A percentile compares a stretch with the other conserved stretches of the same genome.
phyloP scores from a whole-genome alignment of 1,140 invertebrate genomes.

The Ooceraea biroi region DNA sequence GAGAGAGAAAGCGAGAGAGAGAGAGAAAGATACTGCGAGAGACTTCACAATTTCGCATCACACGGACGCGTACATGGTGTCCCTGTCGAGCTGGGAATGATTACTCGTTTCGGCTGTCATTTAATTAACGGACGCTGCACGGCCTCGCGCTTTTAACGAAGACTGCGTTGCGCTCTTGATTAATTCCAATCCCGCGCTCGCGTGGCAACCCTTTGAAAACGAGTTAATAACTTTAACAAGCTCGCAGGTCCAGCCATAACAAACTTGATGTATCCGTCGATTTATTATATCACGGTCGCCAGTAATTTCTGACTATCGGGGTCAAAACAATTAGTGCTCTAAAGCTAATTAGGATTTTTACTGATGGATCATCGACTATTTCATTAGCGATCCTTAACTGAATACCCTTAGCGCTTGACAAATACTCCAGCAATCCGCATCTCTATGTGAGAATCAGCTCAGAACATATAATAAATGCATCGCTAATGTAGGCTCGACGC shows the following conservation, averaged over 20 bases:
- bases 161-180: not conserved
- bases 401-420: not conserved
- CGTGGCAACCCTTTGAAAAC: not conserved
- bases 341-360: slow-evolving; percentile 29
- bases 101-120: slow-evolving; percentile 44
- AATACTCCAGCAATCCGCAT: not conserved
- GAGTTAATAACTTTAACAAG: slow-evolving; percentile 34
- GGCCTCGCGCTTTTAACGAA: slow-evolving; percentile 35
- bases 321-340: not conserved
- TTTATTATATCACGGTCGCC: slow-evolving; percentile 5
- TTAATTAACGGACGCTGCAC: slow-evolving; percentile 38
- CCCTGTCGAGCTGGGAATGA: slow-evolving; percentile 6
- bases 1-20: not conserved
- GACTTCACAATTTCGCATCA: not conserved
- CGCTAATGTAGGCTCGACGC: slow-evolving; percentile 7
- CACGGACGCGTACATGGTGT: not conserved
- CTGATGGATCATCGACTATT: not conserved
- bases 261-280: slow-evolving; percentile 13
- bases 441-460: not conserved
- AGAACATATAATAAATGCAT: slow-evolving; percentile 16
- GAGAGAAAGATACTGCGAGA: not conserved
- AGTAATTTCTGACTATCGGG: not conserved
- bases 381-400: not conserved
- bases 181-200: slow-evolving; percentile 12
- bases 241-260: not conserved